Conservation (phyloP, 2,113 vertebrate genomes). For the Ctenodactylus gundi region DNA sequence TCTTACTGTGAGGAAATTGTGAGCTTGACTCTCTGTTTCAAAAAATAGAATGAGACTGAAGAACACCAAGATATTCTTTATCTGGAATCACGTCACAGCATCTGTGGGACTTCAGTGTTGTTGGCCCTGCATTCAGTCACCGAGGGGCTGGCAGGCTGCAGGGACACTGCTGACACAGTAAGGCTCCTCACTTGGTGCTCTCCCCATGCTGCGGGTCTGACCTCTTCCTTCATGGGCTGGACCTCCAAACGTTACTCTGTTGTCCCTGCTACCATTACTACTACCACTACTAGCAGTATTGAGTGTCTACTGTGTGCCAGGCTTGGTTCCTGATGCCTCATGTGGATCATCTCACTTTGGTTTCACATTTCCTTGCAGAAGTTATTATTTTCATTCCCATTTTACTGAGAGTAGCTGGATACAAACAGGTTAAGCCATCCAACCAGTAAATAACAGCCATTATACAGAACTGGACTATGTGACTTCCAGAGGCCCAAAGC, state of each 20-base stretch:
- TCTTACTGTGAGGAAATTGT: background rate
- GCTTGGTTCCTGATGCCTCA: background rate
- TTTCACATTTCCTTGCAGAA: background rate
- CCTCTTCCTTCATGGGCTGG: background rate
- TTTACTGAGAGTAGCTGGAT: background rate
- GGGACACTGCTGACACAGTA: background rate
- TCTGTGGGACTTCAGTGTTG: background rate
- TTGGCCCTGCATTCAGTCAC: background rate
- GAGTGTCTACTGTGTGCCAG: background rate
- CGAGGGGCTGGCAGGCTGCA: background rate
- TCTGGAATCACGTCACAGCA: background rate
- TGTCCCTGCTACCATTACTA: background rate
- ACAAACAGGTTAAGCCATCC: background rate
- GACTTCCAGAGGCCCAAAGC: background rate
- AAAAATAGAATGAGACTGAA: background rate
- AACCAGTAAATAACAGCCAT: background rate
- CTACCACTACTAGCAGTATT: too few species aligned
- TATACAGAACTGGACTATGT: background rate
- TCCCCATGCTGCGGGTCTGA: background rate
- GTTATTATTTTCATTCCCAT: background rate
- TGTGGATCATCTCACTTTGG: background rate
- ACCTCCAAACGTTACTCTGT: background rate
- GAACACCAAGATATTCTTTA: background rate
- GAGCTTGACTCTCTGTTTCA: background rate
- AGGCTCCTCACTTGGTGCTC: background rate